phyloP scores from a whole-genome alignment of 2,797 vertebrate species.

The Meriones psammophilus region DNA sequence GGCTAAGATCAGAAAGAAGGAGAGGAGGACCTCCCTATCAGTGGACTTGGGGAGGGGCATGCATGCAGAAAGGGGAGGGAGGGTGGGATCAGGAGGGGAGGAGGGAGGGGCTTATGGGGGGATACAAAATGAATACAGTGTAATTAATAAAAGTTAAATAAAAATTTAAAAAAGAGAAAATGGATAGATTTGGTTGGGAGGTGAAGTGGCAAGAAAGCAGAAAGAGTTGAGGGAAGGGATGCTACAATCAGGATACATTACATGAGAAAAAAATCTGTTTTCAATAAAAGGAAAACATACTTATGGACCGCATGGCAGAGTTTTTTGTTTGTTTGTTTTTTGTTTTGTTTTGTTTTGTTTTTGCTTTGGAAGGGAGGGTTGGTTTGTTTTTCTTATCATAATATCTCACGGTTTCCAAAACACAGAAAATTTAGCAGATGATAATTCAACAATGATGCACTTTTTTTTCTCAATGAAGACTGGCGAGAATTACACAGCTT shows the following conservation, averaged over 20 bases:
- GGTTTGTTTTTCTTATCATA: background rate
- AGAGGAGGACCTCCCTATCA: no score
- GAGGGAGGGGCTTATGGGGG: no score
- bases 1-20: no score
- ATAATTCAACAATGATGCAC: background rate
- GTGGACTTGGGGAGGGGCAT: no score
- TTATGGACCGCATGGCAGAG: background rate
- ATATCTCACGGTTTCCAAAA: background rate
- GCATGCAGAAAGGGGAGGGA: no score
- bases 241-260: background rate
- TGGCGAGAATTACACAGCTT: background rate
- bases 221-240: background rate
- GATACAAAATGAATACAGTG: no score
- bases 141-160: no score
- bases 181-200: background rate
- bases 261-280: background rate
- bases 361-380: background rate
- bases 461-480: background rate
- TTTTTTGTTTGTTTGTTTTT: background rate
- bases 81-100: no score
- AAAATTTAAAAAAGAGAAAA: no score
- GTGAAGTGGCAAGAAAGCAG: no score
- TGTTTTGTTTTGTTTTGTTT: no score
- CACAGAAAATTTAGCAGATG: background rate
- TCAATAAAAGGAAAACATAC: background rate